A percentile compares a stretch with the other conserved stretches of the same genome.
phyloP scores from a whole-genome alignment of 2,797 vertebrate genomes.

The Pogoniulus pusillus region DNA sequence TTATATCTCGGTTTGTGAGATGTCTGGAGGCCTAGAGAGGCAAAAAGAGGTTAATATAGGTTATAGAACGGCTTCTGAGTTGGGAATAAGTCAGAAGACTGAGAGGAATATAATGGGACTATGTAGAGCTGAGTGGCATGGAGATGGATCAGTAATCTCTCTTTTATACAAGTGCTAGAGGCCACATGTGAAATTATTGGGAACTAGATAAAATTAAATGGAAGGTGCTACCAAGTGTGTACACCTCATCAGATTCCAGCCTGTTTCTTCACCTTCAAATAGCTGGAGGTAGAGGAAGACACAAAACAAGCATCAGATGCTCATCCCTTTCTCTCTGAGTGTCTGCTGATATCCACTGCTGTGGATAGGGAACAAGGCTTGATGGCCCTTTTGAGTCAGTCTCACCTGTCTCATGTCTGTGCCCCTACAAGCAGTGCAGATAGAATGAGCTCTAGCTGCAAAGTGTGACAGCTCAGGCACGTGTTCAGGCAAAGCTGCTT shows the following conservation, averaged over 20 bases:
- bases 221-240: neutral
- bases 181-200: neutral
- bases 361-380: neutral
- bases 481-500: neutral
- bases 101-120: neutral
- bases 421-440: neutral
- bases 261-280: neutral
- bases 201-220: neutral
- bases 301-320: neutral
- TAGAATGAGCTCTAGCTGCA: accelerated
- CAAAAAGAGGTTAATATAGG: neutral
- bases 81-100: neutral
- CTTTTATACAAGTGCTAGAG: neutral
- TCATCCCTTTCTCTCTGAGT: neutral
- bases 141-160: neutral
- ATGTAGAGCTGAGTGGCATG: neutral
- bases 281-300: neutral
- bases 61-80: neutral
- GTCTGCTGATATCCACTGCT: neutral
- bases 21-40: neutral
- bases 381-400: neutral
- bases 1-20: neutral
- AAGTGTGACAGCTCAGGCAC: accelerated
- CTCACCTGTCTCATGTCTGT: neutral
- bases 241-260: neutral